phyloP scores from a whole-genome alignment of 2,888 invertebrate species.

The Cynaeus angustus region DNA sequence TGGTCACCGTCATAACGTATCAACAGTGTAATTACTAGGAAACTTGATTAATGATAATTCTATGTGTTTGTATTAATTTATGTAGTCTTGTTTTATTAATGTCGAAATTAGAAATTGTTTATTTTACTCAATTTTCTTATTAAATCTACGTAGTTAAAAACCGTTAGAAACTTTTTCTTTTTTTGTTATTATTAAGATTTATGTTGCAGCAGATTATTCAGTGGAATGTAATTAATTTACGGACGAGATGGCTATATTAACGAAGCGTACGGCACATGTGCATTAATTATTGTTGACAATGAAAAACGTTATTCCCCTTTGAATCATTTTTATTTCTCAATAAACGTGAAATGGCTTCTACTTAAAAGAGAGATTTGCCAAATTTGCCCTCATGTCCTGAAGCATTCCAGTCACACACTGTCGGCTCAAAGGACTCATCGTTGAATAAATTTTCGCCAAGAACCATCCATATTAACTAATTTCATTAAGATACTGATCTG shows the following conservation, averaged over 20 bases:
- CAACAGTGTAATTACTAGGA: neutral
- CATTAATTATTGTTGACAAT: slow-evolving; percentile 11
- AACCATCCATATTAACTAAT: slow-evolving; percentile 38
- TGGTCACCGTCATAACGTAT: neutral
- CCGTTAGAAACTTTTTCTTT: neutral
- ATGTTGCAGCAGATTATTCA: neutral
- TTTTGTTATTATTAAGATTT: neutral
- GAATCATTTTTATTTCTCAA: neutral
- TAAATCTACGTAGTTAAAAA: too few relatives aligned
- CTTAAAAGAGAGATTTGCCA: neutral
- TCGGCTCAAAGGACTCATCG: slow-evolving; percentile 21
- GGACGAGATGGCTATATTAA: neutral
- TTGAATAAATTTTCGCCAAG: slow-evolving; percentile 23
- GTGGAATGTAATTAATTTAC: neutral
- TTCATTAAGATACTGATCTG: slow-evolving; percentile 38
- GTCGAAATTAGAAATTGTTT: too few relatives aligned
- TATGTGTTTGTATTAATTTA: neutral
- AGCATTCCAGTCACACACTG: slow-evolving; percentile 26
- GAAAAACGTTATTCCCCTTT: neutral
- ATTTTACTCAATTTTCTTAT: too few relatives aligned
- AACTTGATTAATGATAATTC: neutral
- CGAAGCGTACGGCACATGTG: neutral
- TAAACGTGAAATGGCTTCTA: neutral
- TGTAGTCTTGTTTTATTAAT: too few relatives aligned
- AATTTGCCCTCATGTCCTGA: neutral